phyloP scores from a whole-genome alignment of 2,888 invertebrate species.

The Archips crataeganus region DNA sequence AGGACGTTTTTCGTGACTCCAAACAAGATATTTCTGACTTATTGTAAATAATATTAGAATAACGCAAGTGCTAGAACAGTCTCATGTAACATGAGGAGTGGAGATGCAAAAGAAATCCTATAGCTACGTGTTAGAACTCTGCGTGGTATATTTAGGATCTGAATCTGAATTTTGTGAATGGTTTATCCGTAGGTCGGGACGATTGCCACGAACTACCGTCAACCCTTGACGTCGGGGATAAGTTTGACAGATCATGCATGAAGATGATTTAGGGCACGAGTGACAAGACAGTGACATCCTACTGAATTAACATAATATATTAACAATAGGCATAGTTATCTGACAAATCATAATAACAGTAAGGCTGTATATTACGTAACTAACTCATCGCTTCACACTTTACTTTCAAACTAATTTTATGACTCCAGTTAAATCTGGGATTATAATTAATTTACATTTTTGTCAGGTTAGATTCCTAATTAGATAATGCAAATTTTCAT shows the following conservation, averaged over 20 bases:
- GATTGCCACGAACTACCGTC: constrained; percentile 81
- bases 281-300: constrained; percentile 56
- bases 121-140: constrained; percentile 49
- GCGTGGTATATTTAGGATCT: constrained; percentile 44
- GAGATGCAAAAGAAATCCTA: constrained; percentile 56
- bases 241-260: constrained; percentile 78
- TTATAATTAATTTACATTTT: constrained; percentile 18
- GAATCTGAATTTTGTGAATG: constrained; percentile 44
- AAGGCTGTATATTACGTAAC: background rate
- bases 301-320: constrained; percentile 46
- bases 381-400: background rate
- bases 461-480: constrained; percentile 28
- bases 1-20: constrained; percentile 48
- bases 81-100: constrained; percentile 55
- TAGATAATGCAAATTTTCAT: constrained; percentile 19
- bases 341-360: background rate
- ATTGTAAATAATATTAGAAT: constrained; percentile 58
- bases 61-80: constrained; percentile 56
- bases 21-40: constrained; percentile 55
- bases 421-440: background rate
- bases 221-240: constrained; percentile 81
- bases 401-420: background rate
- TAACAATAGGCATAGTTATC: constrained; percentile 1
- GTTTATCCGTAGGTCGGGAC: constrained; percentile 71
- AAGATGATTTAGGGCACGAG: constrained; percentile 71